A percentile compares a stretch with the other conserved stretches of the same genome.
Evolutionary conservation across 2,888 invertebrate genomes (phyloP).

Genomic region (Bombyx huttoni): DNA sequence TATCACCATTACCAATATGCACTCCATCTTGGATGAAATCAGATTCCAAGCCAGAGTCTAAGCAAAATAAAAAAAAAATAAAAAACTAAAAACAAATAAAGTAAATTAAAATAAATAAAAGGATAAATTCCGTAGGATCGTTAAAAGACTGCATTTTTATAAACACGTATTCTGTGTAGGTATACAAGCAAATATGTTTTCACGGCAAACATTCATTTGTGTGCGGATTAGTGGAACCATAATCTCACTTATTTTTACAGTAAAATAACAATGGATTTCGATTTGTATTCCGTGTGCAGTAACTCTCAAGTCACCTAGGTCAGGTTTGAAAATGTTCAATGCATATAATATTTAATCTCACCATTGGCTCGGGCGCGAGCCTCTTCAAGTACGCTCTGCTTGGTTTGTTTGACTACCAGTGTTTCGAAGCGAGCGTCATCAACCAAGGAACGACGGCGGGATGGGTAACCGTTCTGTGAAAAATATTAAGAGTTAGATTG

Average conservation of each 20-base stretch:
- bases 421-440: conserved; percentile 98
- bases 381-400: conserved; percentile 92
- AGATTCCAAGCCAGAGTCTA: conserved; percentile 77
- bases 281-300: too few relatives aligned
- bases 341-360: conserved; percentile 46
- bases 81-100: conserved; percentile 22
- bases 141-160: too few relatives aligned
- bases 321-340: too few relatives aligned
- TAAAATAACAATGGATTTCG: too few relatives aligned
- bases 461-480: conserved; percentile 96
- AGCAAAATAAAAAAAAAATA: conserved; percentile 26
- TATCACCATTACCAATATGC: conserved; percentile 55
- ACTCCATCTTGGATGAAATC: conserved; percentile 73
- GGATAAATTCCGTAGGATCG: conserved; percentile 3
- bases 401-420: conserved; percentile 94
- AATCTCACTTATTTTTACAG: too few relatives aligned
- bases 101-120: conserved; percentile 13
- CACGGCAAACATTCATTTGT: too few relatives aligned
- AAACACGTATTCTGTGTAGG: too few relatives aligned
- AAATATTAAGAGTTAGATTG: neutral
- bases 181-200: too few relatives aligned
- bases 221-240: too few relatives aligned
- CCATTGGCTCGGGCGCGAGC: conserved; percentile 91
- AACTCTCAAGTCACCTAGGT: too few relatives aligned
- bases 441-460: conserved; percentile 94